A percentile compares a stretch with the other conserved stretches of the same genome.
phyloP scores from a whole-genome alignment of 1,140 invertebrate species.

The Drosophila melanogaster region DNA sequence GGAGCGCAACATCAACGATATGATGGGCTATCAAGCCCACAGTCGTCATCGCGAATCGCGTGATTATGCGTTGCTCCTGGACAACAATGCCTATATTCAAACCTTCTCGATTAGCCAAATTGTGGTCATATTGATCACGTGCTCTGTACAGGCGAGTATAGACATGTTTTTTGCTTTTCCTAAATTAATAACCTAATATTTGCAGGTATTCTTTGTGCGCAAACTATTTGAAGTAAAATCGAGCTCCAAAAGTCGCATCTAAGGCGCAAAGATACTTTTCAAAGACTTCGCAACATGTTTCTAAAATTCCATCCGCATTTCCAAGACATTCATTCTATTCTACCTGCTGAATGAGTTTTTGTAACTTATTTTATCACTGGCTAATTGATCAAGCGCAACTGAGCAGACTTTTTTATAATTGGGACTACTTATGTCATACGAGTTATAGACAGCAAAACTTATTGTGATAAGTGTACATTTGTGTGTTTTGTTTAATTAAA shows the following conservation, averaged over 20 bases:
- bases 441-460: constrained; percentile 49
- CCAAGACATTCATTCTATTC: constrained; percentile 42
- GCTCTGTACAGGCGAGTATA: constrained; percentile 84
- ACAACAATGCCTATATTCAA: constrained; percentile 94
- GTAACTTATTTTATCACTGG: constrained; percentile 36
- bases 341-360: constrained; percentile 20
- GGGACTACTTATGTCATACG: constrained; percentile 22
- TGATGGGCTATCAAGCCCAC: constrained; percentile 92
- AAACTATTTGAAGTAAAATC: constrained; percentile 93
- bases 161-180: background rate
- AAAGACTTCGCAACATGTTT: background rate
- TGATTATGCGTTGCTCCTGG: constrained; percentile 92
- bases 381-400: constrained; percentile 70
- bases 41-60: constrained; percentile 90
- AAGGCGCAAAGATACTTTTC: constrained; percentile 15
- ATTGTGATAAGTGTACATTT: constrained; percentile 62
- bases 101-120: constrained; percentile 95
- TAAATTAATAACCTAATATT: background rate
- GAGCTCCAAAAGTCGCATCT: constrained; percentile 74
- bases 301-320: constrained; percentile 32
- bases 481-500: constrained; percentile 60
- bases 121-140: constrained; percentile 91
- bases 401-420: constrained; percentile 44
- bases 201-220: constrained; percentile 95
- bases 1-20: constrained; percentile 93